Percentiles rank a stretch among this genome's conserved stretches.
Evolutionary conservation across 2,888 invertebrate species (phyloP).

Genomic region (Lasioglossum pauxillum): DNA sequence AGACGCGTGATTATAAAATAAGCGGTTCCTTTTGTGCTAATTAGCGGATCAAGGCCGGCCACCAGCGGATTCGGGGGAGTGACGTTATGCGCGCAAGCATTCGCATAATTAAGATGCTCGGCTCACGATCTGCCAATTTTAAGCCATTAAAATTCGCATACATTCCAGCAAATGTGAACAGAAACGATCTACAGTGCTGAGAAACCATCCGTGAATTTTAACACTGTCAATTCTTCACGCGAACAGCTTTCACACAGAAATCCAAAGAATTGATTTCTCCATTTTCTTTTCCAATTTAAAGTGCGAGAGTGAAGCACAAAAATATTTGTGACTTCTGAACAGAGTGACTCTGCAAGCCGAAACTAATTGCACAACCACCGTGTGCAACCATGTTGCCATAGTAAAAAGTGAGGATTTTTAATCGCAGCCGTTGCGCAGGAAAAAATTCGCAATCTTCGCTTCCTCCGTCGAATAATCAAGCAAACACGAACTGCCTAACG

Average conservation of each 20-base stretch:
- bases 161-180: background rate
- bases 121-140: background rate
- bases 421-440: background rate
- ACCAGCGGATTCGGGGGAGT: conserved; percentile 75
- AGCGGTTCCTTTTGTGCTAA: conserved; percentile 83
- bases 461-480: conserved; percentile 6
- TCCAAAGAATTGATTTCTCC: too few relatives aligned
- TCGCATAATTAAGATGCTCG: background rate
- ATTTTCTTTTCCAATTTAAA: too few relatives aligned
- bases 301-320: background rate
- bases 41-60: conserved; percentile 80
- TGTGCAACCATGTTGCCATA: background rate
- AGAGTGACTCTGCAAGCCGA: background rate
- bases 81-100: conserved; percentile 52
- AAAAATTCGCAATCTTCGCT: background rate
- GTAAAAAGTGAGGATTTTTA: background rate
- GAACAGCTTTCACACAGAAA: background rate
- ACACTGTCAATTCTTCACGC: background rate
- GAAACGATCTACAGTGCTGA: background rate
- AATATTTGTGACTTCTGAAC: background rate
- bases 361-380: background rate
- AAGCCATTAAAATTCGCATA: conserved; percentile 6
- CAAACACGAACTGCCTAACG: conserved; percentile 4
- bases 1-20: conserved; percentile 81
- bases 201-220: background rate